Evolutionary conservation across 2,888 invertebrate genomes (phyloP).

Genomic region (Polyommatus iphigenia): DNA sequence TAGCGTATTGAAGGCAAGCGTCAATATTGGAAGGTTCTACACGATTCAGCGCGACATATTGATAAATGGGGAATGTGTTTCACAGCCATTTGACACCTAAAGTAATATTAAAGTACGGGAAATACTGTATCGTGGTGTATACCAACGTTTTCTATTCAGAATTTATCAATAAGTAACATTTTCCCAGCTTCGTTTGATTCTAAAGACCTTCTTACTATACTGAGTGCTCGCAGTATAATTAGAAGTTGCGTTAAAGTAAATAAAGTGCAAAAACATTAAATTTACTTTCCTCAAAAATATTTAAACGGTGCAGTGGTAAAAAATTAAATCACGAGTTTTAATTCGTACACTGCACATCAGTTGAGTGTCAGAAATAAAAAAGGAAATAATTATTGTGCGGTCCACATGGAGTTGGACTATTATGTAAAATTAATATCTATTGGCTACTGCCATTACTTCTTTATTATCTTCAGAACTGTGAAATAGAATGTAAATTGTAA

Average conservation of each 20-base stretch:
- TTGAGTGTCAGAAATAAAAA: background rate
- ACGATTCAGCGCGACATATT: slow-evolving; percentile 15
- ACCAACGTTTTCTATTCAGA: background rate
- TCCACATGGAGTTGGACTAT: background rate
- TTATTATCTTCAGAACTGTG: background rate
- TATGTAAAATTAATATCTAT: background rate
- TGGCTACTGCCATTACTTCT: background rate
- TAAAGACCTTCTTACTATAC: background rate
- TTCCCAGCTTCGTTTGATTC: background rate
- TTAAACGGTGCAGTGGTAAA: background rate
- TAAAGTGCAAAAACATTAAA: background rate
- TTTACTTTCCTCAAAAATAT: background rate
- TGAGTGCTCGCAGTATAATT: background rate
- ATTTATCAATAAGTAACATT: background rate
- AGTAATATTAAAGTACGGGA: slow-evolving; percentile 9
- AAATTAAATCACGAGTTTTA: background rate
- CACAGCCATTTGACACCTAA: slow-evolving; percentile 3
- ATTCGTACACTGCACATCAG: background rate
- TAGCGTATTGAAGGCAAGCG: background rate
- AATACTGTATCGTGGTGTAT: background rate
- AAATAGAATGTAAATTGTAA: too few species aligned
- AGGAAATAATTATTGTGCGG: background rate
- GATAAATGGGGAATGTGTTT: slow-evolving; percentile 16
- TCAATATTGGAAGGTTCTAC: slow-evolving; percentile 2
- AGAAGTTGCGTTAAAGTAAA: background rate